Evolutionary conservation across 2,113 vertebrate genomes (phyloP), one percentile per base, ranked within the genome.

Genomic region (Henicopernis longicauda): DNA sequence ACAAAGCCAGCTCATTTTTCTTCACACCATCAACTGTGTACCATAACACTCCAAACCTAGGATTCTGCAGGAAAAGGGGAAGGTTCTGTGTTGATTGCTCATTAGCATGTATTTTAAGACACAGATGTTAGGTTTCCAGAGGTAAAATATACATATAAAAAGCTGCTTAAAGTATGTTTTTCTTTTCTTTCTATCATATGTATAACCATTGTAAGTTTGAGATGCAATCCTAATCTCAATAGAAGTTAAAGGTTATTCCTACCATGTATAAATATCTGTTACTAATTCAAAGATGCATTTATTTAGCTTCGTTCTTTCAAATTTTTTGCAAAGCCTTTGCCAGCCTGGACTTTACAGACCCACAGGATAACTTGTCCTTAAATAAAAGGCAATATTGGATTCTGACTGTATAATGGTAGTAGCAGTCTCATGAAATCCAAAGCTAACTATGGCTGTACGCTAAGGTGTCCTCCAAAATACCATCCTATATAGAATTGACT

Each of bases 31-130:
- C 79, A 92, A 11, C 42, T n/a, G 5, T 25, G 13, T 44, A 57
- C 11, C 0, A 0, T 21, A 78, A 55, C 11, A 31, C 49, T 58
- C 27, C 77, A 77, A 67, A 14, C 13, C 13, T 11, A 31, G 16
- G 25, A 91, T 55, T 88, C 38, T 65, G 49, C 31, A 88, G 38
- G 17, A 27, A 77, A 59, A 58, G 13, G 23, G 38, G 26, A 49
- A 81, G 23, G 25, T 67, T 21, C 36, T 44, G 6, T 31, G 18
- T 11, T 72, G 52, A 31, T 31, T 77, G 22, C 11, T 77, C 34
- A 32, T 67, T 23, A 76, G 34, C 29, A 47, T 22, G 40, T 14
- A 58, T 77, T 58, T 81, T 58, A 81, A 29, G 32, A 72, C 4
- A 77, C 5, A 71, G 47, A 57, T 2, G 10, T 83, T 11, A 32